Evolutionary conservation across 2,888 invertebrate genomes (phyloP).

Genomic region (Trimorus sp.): DNA sequence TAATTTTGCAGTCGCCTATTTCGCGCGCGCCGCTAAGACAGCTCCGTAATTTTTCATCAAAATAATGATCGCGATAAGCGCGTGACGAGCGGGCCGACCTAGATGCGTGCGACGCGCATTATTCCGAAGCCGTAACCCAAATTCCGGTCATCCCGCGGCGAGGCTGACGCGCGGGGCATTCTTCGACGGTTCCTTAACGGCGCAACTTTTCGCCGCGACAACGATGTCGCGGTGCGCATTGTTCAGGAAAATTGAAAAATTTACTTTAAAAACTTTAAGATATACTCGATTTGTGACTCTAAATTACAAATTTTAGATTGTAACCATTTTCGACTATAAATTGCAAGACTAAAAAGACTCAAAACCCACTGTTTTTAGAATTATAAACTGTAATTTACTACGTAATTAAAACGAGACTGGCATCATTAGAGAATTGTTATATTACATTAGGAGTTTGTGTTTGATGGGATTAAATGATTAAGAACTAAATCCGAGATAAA

Average conservation of each 20-base stretch:
- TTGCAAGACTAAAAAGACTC: too few relatives aligned
- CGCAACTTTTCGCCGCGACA: conserved; percentile 53
- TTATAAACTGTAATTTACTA: too few relatives aligned
- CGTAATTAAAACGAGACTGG: too few relatives aligned
- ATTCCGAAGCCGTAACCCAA: conserved; percentile 57
- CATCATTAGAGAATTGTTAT: too few relatives aligned
- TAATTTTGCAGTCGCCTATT: conserved; percentile 48
- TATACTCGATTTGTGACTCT: too few relatives aligned
- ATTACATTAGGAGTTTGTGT: too few relatives aligned
- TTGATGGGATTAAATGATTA: too few relatives aligned
- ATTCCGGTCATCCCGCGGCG: conserved; percentile 20
- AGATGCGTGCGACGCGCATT: conserved; percentile 38
- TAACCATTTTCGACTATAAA: too few relatives aligned
- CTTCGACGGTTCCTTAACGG: conserved; percentile 60
- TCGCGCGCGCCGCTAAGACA: conserved; percentile 45
- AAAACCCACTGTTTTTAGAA: too few relatives aligned
- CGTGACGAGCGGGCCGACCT: conserved; percentile 37
- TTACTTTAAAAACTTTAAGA: conserved; percentile 50
- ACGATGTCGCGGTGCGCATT: conserved; percentile 50
- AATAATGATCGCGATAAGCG: conserved; percentile 54
- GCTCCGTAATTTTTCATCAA: conserved; percentile 55
- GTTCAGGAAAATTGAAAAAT: conserved; percentile 77
- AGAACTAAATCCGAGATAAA: too few relatives aligned
- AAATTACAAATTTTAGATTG: too few relatives aligned
- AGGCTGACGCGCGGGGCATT: conserved; percentile 16